Conservation (phyloP, 2,888 invertebrate species). For the Lochmaea crataegi region DNA sequence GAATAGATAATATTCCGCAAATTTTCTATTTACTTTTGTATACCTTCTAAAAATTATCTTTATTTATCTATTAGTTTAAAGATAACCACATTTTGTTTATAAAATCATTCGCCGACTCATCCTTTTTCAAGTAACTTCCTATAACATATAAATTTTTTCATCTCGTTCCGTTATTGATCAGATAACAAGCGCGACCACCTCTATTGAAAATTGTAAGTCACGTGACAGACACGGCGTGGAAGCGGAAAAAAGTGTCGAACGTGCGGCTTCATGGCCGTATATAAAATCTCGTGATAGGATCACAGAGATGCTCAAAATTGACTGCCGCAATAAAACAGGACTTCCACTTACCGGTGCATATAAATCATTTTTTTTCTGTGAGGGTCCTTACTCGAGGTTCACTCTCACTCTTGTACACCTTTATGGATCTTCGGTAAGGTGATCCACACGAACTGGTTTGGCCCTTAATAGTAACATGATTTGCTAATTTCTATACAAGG, state of each 20-base stretch:
- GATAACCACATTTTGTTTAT: too few species aligned
- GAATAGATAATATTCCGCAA: too few species aligned
- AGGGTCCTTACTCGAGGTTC: conserved; percentile 14
- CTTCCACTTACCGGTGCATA: conserved; percentile 12
- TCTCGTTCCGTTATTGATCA: conserved; percentile 22
- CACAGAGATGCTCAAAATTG: conserved; percentile 18
- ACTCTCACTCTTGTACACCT: conserved; percentile 15
- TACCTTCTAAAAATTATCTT: too few species aligned
- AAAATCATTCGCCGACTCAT: too few species aligned
- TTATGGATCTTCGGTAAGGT: conserved; percentile 24
- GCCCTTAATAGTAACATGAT: not conserved
- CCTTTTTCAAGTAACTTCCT: too few species aligned
- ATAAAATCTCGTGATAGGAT: not conserved
- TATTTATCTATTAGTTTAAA: too few species aligned
- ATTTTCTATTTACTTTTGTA: too few species aligned
- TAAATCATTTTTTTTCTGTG: conserved; percentile 11
- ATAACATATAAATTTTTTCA: not conserved
- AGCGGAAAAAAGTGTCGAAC: conserved; percentile 42
- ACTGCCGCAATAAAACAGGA: conserved; percentile 29
- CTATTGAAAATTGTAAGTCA: conserved; percentile 41
- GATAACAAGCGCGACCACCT: conserved; percentile 25
- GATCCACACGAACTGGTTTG: conserved; percentile 1
- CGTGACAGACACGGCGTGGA: conserved; percentile 46
- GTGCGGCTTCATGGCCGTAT: conserved; percentile 11
- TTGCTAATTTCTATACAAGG: not conserved